These are phyloP conservation scores for Arrhamphus sclerolepis DNA, from an alignment of 2,797 vertebrate species.

Conservation along the genomic window DNA sequence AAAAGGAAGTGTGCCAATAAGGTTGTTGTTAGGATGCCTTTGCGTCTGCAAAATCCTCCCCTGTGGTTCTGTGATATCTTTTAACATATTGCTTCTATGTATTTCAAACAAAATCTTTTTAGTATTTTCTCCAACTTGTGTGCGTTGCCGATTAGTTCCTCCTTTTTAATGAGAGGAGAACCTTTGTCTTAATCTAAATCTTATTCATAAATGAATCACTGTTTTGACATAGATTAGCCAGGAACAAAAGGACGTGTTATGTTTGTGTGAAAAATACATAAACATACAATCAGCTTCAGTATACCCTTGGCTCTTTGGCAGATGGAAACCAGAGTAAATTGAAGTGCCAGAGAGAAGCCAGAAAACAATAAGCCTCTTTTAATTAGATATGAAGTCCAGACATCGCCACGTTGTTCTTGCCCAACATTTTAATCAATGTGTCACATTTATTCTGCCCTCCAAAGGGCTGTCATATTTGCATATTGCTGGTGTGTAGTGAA, in stretches of 20 bases:
- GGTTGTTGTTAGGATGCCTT: too few relatives aligned
- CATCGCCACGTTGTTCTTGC: conserved; percentile 63
- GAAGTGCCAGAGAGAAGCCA: conserved; percentile 69
- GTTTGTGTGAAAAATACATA: conserved; percentile 29
- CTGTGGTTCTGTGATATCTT: not conserved
- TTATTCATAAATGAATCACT: conserved; percentile 62
- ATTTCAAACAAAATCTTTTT: conserved; percentile 4
- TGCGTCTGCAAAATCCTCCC: too few relatives aligned
- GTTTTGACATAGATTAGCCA: conserved; percentile 47
- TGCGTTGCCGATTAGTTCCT: conserved; percentile 12
- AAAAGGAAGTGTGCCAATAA: too few relatives aligned
- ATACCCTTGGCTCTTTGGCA: conserved; percentile 43
- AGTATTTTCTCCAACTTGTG: not conserved
- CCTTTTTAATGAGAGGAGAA: conserved; percentile 8
- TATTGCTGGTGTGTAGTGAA: conserved; percentile 46
- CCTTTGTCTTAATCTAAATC: conserved; percentile 12
- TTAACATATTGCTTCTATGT: not conserved
- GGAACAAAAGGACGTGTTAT: conserved; percentile 36
- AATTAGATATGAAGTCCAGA: conserved; percentile 71
- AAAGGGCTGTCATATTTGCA: conserved; percentile 69
- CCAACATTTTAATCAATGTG: conserved; percentile 75
- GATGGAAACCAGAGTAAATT: conserved; percentile 63
- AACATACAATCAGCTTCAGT: conserved; percentile 39
- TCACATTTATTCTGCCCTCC: conserved; percentile 66
- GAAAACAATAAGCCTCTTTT: conserved; percentile 79